phyloP scores from a whole-genome alignment of 2,888 invertebrate genomes.

The Parelbella ahira region DNA sequence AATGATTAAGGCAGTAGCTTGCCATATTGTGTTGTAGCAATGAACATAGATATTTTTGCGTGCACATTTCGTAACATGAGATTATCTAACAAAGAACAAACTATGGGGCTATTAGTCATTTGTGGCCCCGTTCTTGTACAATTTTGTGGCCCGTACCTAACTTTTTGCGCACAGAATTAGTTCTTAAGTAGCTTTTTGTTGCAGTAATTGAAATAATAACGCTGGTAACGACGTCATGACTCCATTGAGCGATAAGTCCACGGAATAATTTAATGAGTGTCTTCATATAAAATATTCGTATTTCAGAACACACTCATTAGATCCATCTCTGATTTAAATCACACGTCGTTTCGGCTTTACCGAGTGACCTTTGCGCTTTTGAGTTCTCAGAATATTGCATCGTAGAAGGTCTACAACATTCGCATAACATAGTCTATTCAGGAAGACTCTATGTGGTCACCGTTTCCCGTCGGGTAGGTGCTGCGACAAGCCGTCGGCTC shows the following conservation, averaged over 20 bases:
- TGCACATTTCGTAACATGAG: constrained; percentile 38
- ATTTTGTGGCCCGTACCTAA: constrained; percentile 5
- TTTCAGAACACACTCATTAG: no score
- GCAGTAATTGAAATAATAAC: no score
- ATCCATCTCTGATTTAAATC: no score
- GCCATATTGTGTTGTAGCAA: constrained; percentile 30
- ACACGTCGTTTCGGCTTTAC: no score
- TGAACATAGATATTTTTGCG: constrained; percentile 42
- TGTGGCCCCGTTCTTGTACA: constrained; percentile 21
- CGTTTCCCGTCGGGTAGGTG: constrained; percentile 19
- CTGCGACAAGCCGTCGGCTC: neutral
- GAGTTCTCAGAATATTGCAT: no score
- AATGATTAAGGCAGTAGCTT: constrained; percentile 9
- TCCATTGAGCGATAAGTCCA: no score
- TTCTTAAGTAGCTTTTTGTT: constrained; percentile 8
- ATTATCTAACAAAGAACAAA: constrained; percentile 43
- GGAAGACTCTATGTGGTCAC: constrained; percentile 19
- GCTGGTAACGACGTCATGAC: no score
- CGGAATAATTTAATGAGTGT: no score
- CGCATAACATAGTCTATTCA: constrained; percentile 7
- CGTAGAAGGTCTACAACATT: constrained; percentile 1
- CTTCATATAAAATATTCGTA: no score
- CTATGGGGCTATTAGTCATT: constrained; percentile 28
- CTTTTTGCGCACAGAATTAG: constrained; percentile 12
- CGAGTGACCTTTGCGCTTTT: no score